Evolutionary conservation across 2,113 vertebrate species (phyloP), one percentile per base, ranked within the genome.

Genomic region (Chloroceryle aenea): DNA sequence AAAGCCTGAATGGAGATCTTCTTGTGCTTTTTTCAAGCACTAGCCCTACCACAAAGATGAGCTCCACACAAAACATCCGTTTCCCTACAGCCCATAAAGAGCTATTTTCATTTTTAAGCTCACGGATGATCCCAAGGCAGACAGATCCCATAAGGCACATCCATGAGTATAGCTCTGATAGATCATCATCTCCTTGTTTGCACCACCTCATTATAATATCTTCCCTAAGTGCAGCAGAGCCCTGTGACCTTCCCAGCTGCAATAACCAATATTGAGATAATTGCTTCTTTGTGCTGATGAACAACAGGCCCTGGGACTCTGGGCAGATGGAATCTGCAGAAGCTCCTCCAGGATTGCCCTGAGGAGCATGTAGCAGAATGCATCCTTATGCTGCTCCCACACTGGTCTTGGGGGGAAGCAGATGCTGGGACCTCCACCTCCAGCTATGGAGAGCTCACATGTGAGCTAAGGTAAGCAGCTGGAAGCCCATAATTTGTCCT

Each of bases 301-400:
- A 32, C 19, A 71, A 43, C 7, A 0, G 23, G 32, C 62, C 64
- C 53, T 32, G 8, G 43, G 25, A 53, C 21, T 52, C 17, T 40
- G 34, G 55, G 62, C 16, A 10, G 27, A 45, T 2, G 2, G 79
- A 62, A 59, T 38, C 72, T 21, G 10, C 47, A 58, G 50, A 26
- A 2, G 6, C 3, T 26, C 23, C n/a, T 81, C 62, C 27, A 30
- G 32, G 48, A 58, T 23, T 16, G 22, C 22, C 36, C 69, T 0
- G 0, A 69, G 66, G 23, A 26, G 12, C 1, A 0, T 6, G 34
- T 10, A 58, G 27, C 63, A 29, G 34, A 67, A n/a, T 4, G 12
- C 2, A 1, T 38, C 56, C n/a, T 64, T 23, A 23, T 69, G 32
- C 36, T 56, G 62, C 32, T 56, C 55, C 90, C 47, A 69, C 0